Evolutionary conservation across 2,113 vertebrate species (phyloP).

Genomic region (Melospiza melodia): DNA sequence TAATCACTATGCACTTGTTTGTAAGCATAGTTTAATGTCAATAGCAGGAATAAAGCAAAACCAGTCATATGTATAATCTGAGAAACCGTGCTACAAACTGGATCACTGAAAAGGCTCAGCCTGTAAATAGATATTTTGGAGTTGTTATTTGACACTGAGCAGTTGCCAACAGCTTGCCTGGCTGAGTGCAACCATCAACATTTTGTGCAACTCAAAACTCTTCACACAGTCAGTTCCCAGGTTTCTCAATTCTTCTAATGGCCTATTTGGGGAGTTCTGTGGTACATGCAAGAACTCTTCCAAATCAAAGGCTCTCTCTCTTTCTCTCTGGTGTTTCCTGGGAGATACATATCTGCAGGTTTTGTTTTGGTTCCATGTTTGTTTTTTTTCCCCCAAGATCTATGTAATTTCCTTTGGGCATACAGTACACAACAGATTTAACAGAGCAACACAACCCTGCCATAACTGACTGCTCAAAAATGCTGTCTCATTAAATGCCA

Average conservation of each 20-base stretch:
- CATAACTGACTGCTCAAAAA: neutral
- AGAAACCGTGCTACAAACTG: neutral
- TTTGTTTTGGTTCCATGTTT: neutral
- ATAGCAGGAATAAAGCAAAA: neutral
- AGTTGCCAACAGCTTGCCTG: neutral
- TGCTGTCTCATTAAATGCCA: neutral
- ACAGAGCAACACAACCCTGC: neutral
- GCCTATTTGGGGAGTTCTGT: neutral
- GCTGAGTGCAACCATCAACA: neutral
- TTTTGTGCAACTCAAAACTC: neutral
- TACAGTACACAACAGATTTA: neutral
- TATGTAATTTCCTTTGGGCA: neutral
- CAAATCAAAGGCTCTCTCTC: neutral
- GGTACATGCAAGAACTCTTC: neutral
- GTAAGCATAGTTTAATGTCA: neutral
- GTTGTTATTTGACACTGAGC: neutral
- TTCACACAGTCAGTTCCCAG: neutral
- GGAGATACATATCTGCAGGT: neutral
- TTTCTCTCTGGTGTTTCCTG: neutral
- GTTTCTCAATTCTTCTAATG: neutral
- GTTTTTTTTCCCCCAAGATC: neutral
- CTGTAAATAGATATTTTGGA: neutral
- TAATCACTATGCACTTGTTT: neutral
- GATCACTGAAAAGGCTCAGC: neutral
- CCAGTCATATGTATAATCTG: rapidly evolving